Base-by-base conservation (phyloP, 1,140 invertebrate species). In the Drosophila neocordata region DNA sequence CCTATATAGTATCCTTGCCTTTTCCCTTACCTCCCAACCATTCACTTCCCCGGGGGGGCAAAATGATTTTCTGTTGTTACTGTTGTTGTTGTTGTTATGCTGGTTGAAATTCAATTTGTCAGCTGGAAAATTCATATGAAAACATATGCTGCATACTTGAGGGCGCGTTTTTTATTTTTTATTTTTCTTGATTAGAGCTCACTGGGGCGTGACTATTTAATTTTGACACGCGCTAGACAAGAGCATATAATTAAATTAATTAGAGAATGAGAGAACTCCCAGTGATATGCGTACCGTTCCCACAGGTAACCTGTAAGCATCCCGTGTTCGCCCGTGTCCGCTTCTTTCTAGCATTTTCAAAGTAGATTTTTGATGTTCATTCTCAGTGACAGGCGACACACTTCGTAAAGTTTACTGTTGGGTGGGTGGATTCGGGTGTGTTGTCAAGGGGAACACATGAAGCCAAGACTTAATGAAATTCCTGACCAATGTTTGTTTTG, bases 171-270 rank as follows among this genome's bases (percentile, higher is more conserved):
- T 31, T 31, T 31, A 31, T 31, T 31, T 31, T 31, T 31, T 31
- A 6, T 31, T 31, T 31, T 31, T 31, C 27, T 31, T 88, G 83
- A 79, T 88, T 79, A 83, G 79, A 70, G 66, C 76, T 71, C 83
- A 64, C 34, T 62, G 60, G 73, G 75, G 83, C 83, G 83, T 82
- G 76, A 79, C 62, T 77, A 87, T 87, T 83, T 87, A 87, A 87
- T 87, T 82, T 82, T 88, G 82, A 87, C 82, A 87, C 81, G 82
- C 81, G 82, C 78, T 66, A 76, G 71, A 83, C 79, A 72, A 87
- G 75, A 73, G 75, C 68, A 73, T 78, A 81, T 87, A 87, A 88
- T 87, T 88, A 88, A 87, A 79, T 88, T 87, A 87, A 87, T 88
- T 87, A 82, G 75, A 77, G 83, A 79, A 75, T 48, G 41, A 48